Base-by-base conservation (phyloP, 2,888 invertebrate genomes). In the Pollenia labialis region DNA sequence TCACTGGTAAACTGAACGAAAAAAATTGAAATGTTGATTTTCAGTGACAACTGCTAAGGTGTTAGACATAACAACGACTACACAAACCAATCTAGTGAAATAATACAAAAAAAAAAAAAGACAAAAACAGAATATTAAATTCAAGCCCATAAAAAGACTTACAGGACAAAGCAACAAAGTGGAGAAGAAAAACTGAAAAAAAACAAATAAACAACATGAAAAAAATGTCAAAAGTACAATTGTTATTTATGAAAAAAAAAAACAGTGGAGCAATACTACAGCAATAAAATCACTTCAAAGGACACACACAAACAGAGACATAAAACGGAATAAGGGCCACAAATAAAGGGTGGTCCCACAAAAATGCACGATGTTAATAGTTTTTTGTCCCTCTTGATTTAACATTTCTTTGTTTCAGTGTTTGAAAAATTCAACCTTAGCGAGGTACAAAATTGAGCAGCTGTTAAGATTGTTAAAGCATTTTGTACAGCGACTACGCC, bases 211-310 rank as follows among this genome's bases (percentile, higher is more conserved):
- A 88, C 85, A 87, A 75, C 85, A 46, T 14, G 44, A n/a, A 87
- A 88, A 87, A 89, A 89, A 88, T 88, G 87, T 88, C 88, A 89
- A 88, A 88, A 89, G 89, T 85, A 88, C 81, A 90, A 90, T 89
- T 90, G 89, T 91, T 91, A 91, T 91, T 91, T 90, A 91, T 90
- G 90, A 86, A 85, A 56, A 4, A 64, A 82, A 79, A 42, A 18
- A 23, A 58, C 50, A 68, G 12, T 40, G 50, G 32, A 54, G 50
- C 64, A 62, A 44, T 44, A 64, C 6, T 50, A 76, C 23, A 62
- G 52, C 58, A 48, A 69, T 40, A 72, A 62, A 58, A 71, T 68
- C 87, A 88, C 85, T 82, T 87, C 86, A 89, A 88, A 88, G 88
- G 62, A 71, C 60, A 54, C 40, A 64, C 46, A 74, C 52, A 64